These are phyloP conservation scores for Coilia nasus DNA, from an alignment of 2,797 vertebrate species.

Conservation along the genomic window DNA sequence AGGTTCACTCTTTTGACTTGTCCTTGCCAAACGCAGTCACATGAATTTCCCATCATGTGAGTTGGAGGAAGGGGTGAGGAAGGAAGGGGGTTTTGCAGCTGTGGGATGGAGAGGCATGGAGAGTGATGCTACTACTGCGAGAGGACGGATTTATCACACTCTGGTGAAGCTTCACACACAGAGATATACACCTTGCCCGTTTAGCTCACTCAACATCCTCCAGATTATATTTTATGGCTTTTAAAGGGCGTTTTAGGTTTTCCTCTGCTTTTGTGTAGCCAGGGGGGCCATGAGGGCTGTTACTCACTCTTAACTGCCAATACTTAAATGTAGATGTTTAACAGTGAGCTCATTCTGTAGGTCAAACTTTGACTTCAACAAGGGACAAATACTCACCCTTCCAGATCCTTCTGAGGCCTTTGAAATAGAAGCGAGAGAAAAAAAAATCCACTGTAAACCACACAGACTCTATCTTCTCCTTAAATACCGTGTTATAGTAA, in stretches of 20 bases:
- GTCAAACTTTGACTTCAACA: conserved; percentile 30
- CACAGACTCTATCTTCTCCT: background rate
- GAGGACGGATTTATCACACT: conserved; percentile 51
- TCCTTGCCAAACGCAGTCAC: conserved; percentile 38
- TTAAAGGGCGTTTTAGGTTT: conserved; percentile 15
- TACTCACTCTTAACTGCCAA: conserved; percentile 26
- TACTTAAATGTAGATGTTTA: conserved; percentile 35
- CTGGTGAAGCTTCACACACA: conserved; percentile 35
- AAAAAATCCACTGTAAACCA: conserved; percentile 36
- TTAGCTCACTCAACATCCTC: conserved; percentile 36
- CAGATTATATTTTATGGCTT: conserved; percentile 36
- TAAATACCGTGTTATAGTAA: background rate
- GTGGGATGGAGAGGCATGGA: conserved; percentile 43
- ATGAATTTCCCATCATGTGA: conserved; percentile 53
- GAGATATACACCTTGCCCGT: conserved; percentile 39
- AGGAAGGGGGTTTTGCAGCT: conserved; percentile 45
- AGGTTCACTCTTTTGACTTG: background rate
- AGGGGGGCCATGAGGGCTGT: conserved; percentile 28
- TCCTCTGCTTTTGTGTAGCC: background rate
- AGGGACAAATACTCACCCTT: conserved; percentile 75
- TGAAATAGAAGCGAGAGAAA: conserved; percentile 41
- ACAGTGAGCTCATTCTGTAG: conserved; percentile 18
- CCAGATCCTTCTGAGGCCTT: conserved; percentile 83
- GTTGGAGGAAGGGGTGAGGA: conserved; percentile 36
- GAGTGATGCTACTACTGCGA: conserved; percentile 24